Percentiles rank a stretch among this genome's conserved stretches.
Conservation (phyloP, 2,113 vertebrate species). For the Delphinapterus leucas region DNA sequence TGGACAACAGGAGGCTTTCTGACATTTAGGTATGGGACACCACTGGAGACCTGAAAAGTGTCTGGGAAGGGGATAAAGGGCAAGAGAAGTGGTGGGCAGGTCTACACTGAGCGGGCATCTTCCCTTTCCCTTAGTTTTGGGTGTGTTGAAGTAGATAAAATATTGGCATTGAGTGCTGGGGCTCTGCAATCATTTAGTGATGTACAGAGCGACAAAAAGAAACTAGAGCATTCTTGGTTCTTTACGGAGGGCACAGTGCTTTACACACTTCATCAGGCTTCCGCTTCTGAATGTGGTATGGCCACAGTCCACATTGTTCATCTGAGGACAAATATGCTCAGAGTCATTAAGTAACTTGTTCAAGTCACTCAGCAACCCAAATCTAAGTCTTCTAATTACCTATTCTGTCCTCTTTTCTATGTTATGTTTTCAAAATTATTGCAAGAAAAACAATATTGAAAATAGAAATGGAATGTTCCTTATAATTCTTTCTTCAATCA, state of each 20-base stretch:
- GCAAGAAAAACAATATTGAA: not conserved
- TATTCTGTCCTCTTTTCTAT: not conserved
- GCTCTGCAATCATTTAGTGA: accelerated
- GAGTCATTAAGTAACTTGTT: not conserved
- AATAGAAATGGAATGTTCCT: not conserved
- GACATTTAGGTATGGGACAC: not conserved
- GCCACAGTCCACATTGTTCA: accelerated
- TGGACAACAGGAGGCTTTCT: not conserved
- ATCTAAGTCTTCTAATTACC: not conserved
- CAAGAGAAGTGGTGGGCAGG: accelerated
- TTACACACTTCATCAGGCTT: not conserved
- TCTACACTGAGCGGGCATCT: accelerated
- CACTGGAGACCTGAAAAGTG: not conserved
- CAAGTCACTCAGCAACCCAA: not conserved
- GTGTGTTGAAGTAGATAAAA: not conserved
- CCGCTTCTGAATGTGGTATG: not conserved
- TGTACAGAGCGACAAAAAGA: not conserved
- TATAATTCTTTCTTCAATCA: not conserved
- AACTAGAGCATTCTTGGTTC: not conserved
- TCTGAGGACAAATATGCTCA: accelerated
- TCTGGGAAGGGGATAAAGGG: not conserved
- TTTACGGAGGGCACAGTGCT: not conserved
- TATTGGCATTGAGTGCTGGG: accelerated
- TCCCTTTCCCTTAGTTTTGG: no score
- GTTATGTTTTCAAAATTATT: not conserved